A percentile compares a stretch with the other conserved stretches of the same genome.
Conservation (phyloP, 2,797 vertebrate genomes). For the Hipposideros larvatus region DNA sequence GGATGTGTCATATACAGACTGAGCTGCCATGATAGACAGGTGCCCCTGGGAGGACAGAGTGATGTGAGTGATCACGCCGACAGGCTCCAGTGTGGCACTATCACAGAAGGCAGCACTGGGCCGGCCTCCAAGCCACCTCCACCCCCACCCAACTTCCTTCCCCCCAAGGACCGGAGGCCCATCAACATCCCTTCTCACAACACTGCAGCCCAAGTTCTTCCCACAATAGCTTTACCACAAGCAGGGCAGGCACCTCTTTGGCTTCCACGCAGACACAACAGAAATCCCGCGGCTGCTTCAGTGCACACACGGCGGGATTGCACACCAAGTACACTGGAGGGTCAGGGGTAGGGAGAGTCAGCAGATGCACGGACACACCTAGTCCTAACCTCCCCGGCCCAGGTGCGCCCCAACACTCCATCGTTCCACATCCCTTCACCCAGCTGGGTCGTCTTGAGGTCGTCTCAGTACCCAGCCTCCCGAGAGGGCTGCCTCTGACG, state of each 20-base stretch:
- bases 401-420: background rate
- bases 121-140: background rate
- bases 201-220: background rate
- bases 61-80: background rate
- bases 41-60: constrained; percentile 88
- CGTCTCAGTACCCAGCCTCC: background rate
- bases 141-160: background rate
- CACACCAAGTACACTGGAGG: constrained; percentile 94
- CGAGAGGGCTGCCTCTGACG: background rate
- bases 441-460: background rate
- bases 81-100: background rate
- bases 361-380: background rate
- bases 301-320: constrained; percentile 91
- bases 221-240: background rate
- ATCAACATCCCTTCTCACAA: background rate
- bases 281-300: constrained; percentile 97
- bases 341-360: background rate
- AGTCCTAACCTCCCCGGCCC: background rate
- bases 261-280: constrained; percentile 97
- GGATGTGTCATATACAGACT: constrained; percentile 95
- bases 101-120: background rate
- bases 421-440: background rate
- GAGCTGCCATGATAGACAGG: constrained; percentile 93
- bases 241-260: constrained; percentile 91
- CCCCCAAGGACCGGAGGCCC: background rate